Evolutionary conservation across 2,888 invertebrate species (phyloP).

Genomic region (Acleris holmiana): DNA sequence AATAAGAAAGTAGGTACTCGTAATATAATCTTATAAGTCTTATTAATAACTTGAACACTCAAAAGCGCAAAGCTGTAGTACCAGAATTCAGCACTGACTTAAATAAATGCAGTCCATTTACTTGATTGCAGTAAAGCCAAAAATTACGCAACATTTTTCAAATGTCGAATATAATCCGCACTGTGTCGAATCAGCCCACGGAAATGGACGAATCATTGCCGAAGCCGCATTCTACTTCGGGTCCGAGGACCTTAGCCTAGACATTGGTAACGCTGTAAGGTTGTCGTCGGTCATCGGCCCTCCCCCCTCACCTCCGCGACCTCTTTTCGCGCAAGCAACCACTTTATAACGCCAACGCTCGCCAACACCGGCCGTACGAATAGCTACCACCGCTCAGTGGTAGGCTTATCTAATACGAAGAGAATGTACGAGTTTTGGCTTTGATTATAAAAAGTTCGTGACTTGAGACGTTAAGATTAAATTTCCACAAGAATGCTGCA

Average conservation of each 20-base stretch:
- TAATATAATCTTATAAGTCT: neutral
- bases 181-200: slow-evolving; percentile 64
- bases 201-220: slow-evolving; percentile 51
- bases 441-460: slow-evolving; percentile 8
- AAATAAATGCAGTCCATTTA: slow-evolving; percentile 20
- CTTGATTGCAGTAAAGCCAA: slow-evolving; percentile 29
- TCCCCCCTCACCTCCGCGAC: slow-evolving; percentile 65
- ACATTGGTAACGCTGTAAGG: slow-evolving; percentile 75
- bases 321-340: slow-evolving; percentile 68
- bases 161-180: slow-evolving; percentile 51
- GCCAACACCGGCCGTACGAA: slow-evolving; percentile 50
- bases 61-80: neutral
- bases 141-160: slow-evolving; percentile 64
- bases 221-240: slow-evolving; percentile 63
- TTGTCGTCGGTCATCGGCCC: slow-evolving; percentile 77
- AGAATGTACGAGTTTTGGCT: slow-evolving; percentile 29
- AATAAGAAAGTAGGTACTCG: neutral
- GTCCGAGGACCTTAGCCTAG: slow-evolving; percentile 78
- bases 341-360: slow-evolving; percentile 56
- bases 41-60: neutral
- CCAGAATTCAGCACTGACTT: slow-evolving; percentile 4
- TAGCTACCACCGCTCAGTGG: slow-evolving; percentile 51
- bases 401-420: slow-evolving; percentile 51
- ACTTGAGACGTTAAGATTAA: slow-evolving; percentile 2
- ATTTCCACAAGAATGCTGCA: neutral